Base-by-base conservation (phyloP, 2,888 invertebrate species). In the Hylaea fasciaria region DNA sequence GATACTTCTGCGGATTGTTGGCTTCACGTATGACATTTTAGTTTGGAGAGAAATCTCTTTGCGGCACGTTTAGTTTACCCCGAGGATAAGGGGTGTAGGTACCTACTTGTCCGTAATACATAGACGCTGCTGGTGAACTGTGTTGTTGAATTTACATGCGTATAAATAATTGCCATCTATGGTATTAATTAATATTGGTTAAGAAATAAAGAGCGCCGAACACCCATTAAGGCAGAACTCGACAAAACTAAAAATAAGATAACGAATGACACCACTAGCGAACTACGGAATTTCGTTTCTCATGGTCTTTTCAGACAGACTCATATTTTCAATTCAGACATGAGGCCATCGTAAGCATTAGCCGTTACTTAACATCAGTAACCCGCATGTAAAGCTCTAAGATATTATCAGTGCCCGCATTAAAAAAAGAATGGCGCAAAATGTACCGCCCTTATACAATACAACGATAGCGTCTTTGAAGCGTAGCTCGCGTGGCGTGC, bases 1-100 rank as follows among this genome's bases (percentile, higher is more conserved):
- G 83, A 82, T 85, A 83, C 84, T 83, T 78, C 81, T 79, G 78
- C 72, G 81, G 81, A 84, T 81, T 83, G 81, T 79, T 78, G 79
- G 78, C 78, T 76, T 78, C 75, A 72, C 70, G 71, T 80, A 85
- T 84, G 82, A 85, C 83, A 83, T 82, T 86, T 86, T 82, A 83
- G 83, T 82, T 84, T 78, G 76, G 68, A 81, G 74, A 65, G 75
- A 82, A 77, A 81, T 81, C 80, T 80, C 81, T 83, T 82, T 81
- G 78, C 73, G 65, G 70, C 65, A 61, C 70, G 72, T 74, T 76
- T 71, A 73, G 73, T 73, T 68, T 67, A 65, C 68, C 65, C 68
- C 63, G 64, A 64, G 66, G 70, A 58, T 62, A 64, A 60, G 22
- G 16, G 22, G 17, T 37, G 29, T 53, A 45, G 37, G 29, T 53